Base-by-base conservation (phyloP, 2,113 vertebrate genomes). In the Triplophysa dalaica region DNA sequence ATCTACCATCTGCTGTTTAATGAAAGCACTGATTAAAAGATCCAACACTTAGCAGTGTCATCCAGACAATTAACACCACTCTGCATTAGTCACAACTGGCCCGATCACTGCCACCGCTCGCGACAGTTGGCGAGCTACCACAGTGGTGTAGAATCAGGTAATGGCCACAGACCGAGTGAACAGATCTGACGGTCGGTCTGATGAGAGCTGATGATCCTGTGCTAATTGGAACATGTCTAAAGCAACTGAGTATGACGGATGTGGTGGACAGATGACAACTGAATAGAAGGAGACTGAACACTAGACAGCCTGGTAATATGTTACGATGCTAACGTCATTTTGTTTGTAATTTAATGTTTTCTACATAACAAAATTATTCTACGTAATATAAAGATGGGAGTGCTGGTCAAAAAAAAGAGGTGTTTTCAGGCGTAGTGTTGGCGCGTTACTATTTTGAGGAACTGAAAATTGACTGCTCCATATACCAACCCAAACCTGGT, bases 1-100 rank as follows among this genome's bases (percentile, higher is more conserved):
- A 61, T 79, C 38, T 56, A 61, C 85, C 83, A 84, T 81, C 83
- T 86, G 85, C 45, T 79, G 75, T 68, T 14, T 70, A 81, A 83
- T 83, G 67, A 81, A 67, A 79, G 16, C 41, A 1, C 75, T 45
- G 65, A 81, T 77, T 84, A 81, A 52, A 76, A 81, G 61, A 78
- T 78, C 64, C 48, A 75, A 58, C 19, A 19, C 79, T 83, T 58
- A 58, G 54, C 56, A 1, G 50, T 77, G 82, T 72, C 70, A 78
- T 75, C 60, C 75, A 75, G 48, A 78, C 61, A 70, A 77, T 82
- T 82, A 75, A 78, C 52, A 19, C 33, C 41, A 48, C 14, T 61
- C 61, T 12, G 33, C n/a, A 50, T 33, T 5, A 12, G 9, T 6
- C 9, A 5, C 9, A 3, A 17, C 29, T 21, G 48, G 19, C 29